These are phyloP conservation scores for Metallyticus violacea DNA, from an alignment of 2,888 invertebrate genomes.

Conservation along the genomic window DNA sequence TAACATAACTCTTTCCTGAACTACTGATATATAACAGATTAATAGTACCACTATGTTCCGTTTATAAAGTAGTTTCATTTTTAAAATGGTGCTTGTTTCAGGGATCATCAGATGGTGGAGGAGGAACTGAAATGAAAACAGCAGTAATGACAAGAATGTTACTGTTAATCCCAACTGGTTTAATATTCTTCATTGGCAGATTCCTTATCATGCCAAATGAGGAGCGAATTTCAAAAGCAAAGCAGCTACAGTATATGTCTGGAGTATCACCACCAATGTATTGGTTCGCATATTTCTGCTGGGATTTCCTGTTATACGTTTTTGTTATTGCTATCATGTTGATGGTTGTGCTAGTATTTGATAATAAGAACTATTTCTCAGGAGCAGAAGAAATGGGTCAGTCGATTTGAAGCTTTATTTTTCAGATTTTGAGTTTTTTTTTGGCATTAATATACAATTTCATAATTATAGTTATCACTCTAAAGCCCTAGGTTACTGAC, in stretches of 20 bases:
- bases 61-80: too few relatives aligned
- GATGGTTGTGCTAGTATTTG: constrained; percentile 37
- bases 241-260: constrained; percentile 65
- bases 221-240: constrained; percentile 61
- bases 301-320: constrained; percentile 51
- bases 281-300: constrained; percentile 60
- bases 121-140: not conserved
- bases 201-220: constrained; percentile 60
- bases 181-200: constrained; percentile 50
- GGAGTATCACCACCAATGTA: constrained; percentile 59
- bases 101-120: too few relatives aligned
- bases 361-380: constrained; percentile 11
- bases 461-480: too few relatives aligned
- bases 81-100: too few relatives aligned
- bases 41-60: too few relatives aligned
- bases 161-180: constrained; percentile 44
- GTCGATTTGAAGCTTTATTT: not conserved
- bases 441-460: too few relatives aligned
- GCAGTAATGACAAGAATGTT: constrained; percentile 41
- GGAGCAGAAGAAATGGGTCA: constrained; percentile 23
- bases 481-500: too few relatives aligned
- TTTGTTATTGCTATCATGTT: constrained; percentile 38
- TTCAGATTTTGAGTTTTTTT: not conserved
- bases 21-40: too few relatives aligned
- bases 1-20: too few relatives aligned